These are phyloP conservation scores for Amazona finschi DNA, from an alignment of 2,797 vertebrate species.

Conservation along the genomic window DNA sequence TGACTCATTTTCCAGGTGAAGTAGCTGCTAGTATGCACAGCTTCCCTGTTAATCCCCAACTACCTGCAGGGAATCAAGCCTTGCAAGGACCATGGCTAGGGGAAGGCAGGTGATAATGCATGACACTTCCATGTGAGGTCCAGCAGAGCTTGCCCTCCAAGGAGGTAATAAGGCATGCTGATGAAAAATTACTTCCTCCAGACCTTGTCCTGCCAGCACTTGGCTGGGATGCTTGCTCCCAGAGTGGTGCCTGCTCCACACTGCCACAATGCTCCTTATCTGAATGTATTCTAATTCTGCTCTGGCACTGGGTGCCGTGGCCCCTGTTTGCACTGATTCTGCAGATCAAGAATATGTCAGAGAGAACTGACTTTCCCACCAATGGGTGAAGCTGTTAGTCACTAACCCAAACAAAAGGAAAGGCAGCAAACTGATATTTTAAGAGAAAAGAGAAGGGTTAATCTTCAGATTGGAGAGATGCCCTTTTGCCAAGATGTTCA, in stretches of 20 bases:
- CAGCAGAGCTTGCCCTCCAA: background rate
- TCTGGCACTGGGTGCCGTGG: background rate
- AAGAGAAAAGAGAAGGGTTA: background rate
- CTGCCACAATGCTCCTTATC: background rate
- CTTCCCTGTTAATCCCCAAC: background rate
- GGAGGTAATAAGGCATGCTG: fast-evolving
- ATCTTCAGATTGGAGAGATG: background rate
- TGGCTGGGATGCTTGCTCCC: fast-evolving
- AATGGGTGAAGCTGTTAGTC: constrained; percentile 20
- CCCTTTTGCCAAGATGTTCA: background rate
- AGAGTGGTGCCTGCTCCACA: background rate
- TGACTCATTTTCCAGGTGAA: background rate
- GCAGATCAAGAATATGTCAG: constrained; percentile 15
- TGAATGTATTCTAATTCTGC: background rate
- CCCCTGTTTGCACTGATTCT: background rate
- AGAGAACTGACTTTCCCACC: constrained; percentile 55
- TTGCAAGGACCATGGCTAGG: background rate
- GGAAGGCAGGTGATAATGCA: background rate
- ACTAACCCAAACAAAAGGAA: constrained; percentile 35
- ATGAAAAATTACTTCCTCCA: background rate
- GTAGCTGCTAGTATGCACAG: background rate
- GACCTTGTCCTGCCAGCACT: background rate
- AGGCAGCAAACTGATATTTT: constrained; percentile 1
- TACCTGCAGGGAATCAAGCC: background rate
- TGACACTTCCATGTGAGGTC: background rate